phyloP scores from a whole-genome alignment of 2,888 invertebrate genomes.

The Plemyria rubiginata region DNA sequence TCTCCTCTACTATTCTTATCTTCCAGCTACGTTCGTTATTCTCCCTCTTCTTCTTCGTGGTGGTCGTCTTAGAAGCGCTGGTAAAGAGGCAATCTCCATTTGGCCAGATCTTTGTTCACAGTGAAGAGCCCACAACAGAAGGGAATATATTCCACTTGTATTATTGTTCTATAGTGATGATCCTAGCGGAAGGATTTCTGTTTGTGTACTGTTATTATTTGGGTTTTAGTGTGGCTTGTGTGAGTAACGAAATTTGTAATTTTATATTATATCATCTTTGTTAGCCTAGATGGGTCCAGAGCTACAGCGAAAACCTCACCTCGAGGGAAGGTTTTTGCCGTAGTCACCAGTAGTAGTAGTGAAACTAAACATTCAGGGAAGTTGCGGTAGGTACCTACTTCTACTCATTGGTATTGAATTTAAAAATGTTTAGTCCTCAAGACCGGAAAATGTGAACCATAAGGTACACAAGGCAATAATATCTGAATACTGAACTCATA shows the following conservation, averaged over 20 bases:
- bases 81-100: conserved; percentile 33
- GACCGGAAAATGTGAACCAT: too few species aligned
- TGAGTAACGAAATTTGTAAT: conserved; percentile 40
- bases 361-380: too few species aligned
- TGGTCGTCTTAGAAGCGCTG: conserved; percentile 46
- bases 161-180: conserved; percentile 39
- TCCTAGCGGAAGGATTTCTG: conserved; percentile 48
- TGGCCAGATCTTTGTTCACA: conserved; percentile 29
- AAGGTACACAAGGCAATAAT: too few species aligned
- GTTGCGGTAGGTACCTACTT: too few species aligned
- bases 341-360: too few species aligned
- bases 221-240: conserved; percentile 45
- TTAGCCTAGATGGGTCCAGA: too few species aligned
- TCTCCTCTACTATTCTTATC: neutral
- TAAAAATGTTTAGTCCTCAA: too few species aligned
- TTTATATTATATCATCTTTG: too few species aligned
- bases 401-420: too few species aligned
- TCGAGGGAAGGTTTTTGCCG: too few species aligned
- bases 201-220: conserved; percentile 44
- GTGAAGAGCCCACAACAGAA: conserved; percentile 5
- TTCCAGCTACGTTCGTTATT: conserved; percentile 53
- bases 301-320: too few species aligned
- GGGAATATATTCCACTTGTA: conserved; percentile 38
- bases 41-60: conserved; percentile 46
- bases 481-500: too few species aligned